Evolutionary conservation across 2,888 invertebrate species (phyloP).

Genomic region (Elegia similella): DNA sequence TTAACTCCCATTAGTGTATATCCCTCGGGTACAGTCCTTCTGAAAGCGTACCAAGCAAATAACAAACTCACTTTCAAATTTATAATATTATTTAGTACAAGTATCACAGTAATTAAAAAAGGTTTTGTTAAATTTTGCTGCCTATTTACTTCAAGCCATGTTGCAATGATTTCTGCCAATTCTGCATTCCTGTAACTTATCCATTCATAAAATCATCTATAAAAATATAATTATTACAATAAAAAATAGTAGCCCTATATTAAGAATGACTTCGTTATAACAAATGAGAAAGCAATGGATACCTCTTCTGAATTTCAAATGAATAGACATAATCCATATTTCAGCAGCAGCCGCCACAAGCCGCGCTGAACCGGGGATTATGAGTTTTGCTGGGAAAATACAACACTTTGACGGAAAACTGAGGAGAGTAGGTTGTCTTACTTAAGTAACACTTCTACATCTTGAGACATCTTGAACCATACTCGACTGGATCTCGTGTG

Average conservation of each 20-base stretch:
- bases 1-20: too few species aligned
- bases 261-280: slow-evolving; percentile 43
- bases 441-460: background rate
- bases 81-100: too few species aligned
- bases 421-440: slow-evolving; percentile 31
- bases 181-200: too few species aligned
- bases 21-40: too few species aligned
- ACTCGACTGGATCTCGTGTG: background rate
- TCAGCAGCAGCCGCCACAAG: slow-evolving; percentile 43
- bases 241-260: slow-evolving; percentile 17
- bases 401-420: slow-evolving; percentile 34
- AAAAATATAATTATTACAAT: background rate
- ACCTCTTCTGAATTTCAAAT: slow-evolving; percentile 62
- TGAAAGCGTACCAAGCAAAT: too few species aligned
- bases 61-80: too few species aligned
- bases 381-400: slow-evolving; percentile 35
- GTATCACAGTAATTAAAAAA: too few species aligned
- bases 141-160: too few species aligned
- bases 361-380: slow-evolving; percentile 41
- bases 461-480: background rate
- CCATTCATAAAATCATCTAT: too few species aligned
- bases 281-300: slow-evolving; percentile 49
- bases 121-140: too few species aligned
- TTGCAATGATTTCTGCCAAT: too few species aligned
- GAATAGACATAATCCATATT: slow-evolving; percentile 59